Evolutionary conservation across 1,140 invertebrate genomes (phyloP), one percentile per base, ranked within the genome.

Genomic region (Dreissena polymorpha): DNA sequence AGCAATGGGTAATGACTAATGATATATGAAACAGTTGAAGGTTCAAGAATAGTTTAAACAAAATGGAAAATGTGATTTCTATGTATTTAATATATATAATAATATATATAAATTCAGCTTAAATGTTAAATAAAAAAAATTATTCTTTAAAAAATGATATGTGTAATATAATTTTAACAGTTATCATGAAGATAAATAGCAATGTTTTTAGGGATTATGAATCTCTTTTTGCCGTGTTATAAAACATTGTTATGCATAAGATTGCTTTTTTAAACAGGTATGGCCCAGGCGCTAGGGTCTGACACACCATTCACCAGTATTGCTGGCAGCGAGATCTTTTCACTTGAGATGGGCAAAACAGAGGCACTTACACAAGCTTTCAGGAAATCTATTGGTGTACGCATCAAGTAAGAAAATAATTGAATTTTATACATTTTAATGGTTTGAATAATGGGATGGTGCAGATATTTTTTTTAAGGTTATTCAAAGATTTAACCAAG

Each of bases 301-400:
- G 98, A 99, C 90, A 99, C 98, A 12, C 99, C 99, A 0, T 99
- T 99, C 91, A 99, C 98, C 0, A 97, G 97, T 75, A 99, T 99
- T 95, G 97, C 97, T 82, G 99, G 97, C 18, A 99, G 98, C 27
- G 99, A 99, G 94, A 99, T 99, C 77, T 99, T 98, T 92, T 99
- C 98, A 0, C 92, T 99, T 81, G 99, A 99, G 93, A 99, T 99
- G 97, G 97, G 98, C 90, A 99, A 99, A 94, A 99, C 99, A 0
- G 99, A 99, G 94, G 98, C 98, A 10, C 93, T 99, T 0, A 99
- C 97, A 12, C 99, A 99, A 93, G 97, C 98, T 0, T 97, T 99
- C 81, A 95, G 99, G 84, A 99, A 99, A 91, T 99, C 98, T 21
- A 99, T 99, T 90, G 98, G 98, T 64, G 97, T 99, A 13, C 94